Percentiles rank a stretch among this genome's conserved stretches.
Evolutionary conservation across 1,140 invertebrate genomes (phyloP).

Genomic region (Ostrea edulis): DNA sequence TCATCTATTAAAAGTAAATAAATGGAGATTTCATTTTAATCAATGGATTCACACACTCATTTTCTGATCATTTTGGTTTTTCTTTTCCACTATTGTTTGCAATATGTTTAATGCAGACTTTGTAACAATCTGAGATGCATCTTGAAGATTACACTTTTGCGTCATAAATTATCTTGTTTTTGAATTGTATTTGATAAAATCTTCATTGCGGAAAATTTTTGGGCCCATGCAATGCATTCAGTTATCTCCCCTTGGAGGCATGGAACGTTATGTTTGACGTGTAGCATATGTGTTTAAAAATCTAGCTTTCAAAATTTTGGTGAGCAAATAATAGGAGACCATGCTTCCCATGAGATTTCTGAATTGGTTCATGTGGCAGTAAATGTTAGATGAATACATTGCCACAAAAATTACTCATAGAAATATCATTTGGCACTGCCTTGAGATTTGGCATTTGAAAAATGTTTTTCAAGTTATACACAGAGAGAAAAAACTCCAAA

Average conservation of each 20-base stretch:
- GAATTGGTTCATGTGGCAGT: constrained; percentile 17
- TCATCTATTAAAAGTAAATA: not conserved
- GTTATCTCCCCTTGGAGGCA: constrained; percentile 6
- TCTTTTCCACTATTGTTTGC: not conserved
- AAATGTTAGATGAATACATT: constrained; percentile 15
- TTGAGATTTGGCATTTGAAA: constrained; percentile 14
- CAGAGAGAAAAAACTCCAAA: not conserved
- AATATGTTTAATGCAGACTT: not conserved
- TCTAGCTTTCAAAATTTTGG: not conserved
- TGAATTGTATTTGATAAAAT: constrained; percentile 14
- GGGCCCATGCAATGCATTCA: constrained; percentile 2
- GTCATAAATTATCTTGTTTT: constrained; percentile 11
- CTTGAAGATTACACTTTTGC: constrained; percentile 31
- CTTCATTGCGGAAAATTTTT: not conserved
- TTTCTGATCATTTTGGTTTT: not conserved
- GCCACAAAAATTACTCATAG: not conserved
- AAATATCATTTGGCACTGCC: constrained; percentile 31
- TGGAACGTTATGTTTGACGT: not conserved
- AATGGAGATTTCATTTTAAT: not conserved
- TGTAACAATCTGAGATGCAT: not conserved
- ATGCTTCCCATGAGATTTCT: not conserved
- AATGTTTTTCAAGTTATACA: constrained; percentile 13
- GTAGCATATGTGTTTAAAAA: constrained; percentile 13
- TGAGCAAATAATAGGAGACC: not conserved
- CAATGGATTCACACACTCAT: not conserved